A percentile compares a stretch with the other conserved stretches of the same genome.
These are phyloP conservation scores for Chalcis sispes DNA, from an alignment of 2,888 invertebrate genomes.

Conservation along the genomic window DNA sequence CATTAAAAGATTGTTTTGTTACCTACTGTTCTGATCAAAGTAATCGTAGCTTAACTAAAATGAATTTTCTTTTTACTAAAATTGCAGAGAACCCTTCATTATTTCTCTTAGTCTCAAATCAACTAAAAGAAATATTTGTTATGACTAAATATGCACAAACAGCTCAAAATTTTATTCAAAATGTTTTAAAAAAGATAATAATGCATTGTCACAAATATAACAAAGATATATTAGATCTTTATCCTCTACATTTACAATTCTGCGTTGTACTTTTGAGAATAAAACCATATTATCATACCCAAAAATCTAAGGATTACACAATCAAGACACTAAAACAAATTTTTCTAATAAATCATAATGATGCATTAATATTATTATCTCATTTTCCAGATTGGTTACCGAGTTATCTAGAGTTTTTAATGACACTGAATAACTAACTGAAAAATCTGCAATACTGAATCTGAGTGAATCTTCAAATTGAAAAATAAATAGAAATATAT, in stretches of 20 bases:
- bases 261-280: constrained; percentile 66
- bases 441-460: background rate
- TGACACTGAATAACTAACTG: constrained; percentile 14
- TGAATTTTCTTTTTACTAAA: constrained; percentile 59
- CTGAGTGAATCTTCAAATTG: background rate
- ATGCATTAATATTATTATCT: constrained; percentile 63
- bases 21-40: constrained; percentile 28
- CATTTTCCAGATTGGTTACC: constrained; percentile 69
- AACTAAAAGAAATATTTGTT: constrained; percentile 65
- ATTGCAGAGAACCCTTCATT: constrained; percentile 61
- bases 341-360: constrained; percentile 60
- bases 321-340: constrained; percentile 61
- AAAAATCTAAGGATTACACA: constrained; percentile 60
- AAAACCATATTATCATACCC: constrained; percentile 63
- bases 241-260: constrained; percentile 66
- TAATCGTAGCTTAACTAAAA: constrained; percentile 51
- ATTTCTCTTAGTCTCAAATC: constrained; percentile 63
- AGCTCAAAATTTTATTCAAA: constrained; percentile 63
- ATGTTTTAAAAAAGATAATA: constrained; percentile 59
- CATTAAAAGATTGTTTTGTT: constrained; percentile 59
- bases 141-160: constrained; percentile 60
- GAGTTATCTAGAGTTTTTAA: constrained; percentile 55
- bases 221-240: constrained; percentile 67
- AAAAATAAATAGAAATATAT: background rate
- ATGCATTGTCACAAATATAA: constrained; percentile 55